These are phyloP conservation scores for Rhyacophila evoluta DNA, from an alignment of 2,888 invertebrate genomes.

Conservation along the genomic window DNA sequence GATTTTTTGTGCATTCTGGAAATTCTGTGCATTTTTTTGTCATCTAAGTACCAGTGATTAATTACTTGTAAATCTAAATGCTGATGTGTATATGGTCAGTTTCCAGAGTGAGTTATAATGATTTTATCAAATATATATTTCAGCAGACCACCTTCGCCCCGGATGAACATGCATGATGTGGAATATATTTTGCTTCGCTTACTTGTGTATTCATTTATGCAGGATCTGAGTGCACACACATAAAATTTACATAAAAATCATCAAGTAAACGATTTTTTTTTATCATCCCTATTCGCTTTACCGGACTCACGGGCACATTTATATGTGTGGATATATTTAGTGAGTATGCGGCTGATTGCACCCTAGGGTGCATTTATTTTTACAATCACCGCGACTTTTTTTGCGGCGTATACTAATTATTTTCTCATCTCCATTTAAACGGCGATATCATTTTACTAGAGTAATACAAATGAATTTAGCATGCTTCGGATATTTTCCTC, in stretches of 20 bases:
- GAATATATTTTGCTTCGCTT: neutral
- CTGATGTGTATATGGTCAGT: too few relatives aligned
- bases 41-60: too few relatives aligned
- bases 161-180: neutral
- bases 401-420: neutral
- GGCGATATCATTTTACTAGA: neutral
- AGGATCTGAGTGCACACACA: neutral
- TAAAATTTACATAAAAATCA: constrained; percentile 12
- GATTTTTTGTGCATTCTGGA: too few relatives aligned
- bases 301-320: neutral
- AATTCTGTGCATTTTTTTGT: too few relatives aligned
- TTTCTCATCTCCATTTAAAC: neutral
- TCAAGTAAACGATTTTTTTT: constrained; percentile 13
- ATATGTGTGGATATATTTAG: neutral
- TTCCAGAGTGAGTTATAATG: too few relatives aligned
- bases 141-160: neutral
- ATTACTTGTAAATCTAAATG: too few relatives aligned
- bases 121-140: too few relatives aligned
- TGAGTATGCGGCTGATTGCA: neutral
- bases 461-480: too few relatives aligned
- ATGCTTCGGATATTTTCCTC: too few relatives aligned
- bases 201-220: neutral
- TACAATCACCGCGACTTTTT: neutral
- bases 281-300: neutral
- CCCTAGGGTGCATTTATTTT: neutral